These are phyloP conservation scores for Myripristis jacobus DNA, from an alignment of 2,797 vertebrate species.

Conservation along the genomic window DNA sequence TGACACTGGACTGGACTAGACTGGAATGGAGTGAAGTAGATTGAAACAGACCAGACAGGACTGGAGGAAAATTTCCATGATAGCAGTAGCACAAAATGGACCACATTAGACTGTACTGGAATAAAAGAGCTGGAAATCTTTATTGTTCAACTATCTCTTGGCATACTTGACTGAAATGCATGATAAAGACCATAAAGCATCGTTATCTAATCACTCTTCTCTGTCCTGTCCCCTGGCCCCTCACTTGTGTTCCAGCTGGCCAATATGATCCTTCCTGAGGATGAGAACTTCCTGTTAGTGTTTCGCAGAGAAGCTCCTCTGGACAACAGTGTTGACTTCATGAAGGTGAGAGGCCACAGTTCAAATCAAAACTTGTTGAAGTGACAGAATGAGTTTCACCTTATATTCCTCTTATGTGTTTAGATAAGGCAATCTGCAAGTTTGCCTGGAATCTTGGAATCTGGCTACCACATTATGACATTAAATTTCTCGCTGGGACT, in stretches of 20 bases:
- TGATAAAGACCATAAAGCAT: neutral
- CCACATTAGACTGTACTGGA: neutral
- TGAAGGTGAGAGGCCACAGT: conserved; percentile 84
- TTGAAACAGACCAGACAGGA: too few species aligned
- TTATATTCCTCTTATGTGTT: neutral
- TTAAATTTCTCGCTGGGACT: too few species aligned
- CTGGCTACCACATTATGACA: too few species aligned
- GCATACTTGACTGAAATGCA: neutral
- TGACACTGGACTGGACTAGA: neutral
- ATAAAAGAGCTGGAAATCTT: neutral
- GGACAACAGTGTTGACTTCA: conserved; percentile 97
- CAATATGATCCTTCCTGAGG: conserved; percentile 90
- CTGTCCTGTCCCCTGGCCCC: conserved; percentile 19
- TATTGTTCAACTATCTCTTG: too few species aligned
- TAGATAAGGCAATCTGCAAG: too few species aligned
- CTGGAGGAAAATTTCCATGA: too few species aligned
- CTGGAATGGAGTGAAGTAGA: neutral
- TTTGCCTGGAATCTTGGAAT: too few species aligned
- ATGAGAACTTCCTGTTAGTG: conserved; percentile 95
- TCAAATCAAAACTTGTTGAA: neutral
- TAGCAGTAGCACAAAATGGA: neutral
- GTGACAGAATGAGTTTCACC: neutral
- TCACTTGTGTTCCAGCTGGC: conserved; percentile 85
- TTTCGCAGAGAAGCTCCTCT: conserved; percentile 92
- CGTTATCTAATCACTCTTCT: conserved; percentile 1